Evolutionary conservation across 2,797 vertebrate species (phyloP), one percentile per base, ranked within the genome.

Genomic region (Syndactyla subalaris): DNA sequence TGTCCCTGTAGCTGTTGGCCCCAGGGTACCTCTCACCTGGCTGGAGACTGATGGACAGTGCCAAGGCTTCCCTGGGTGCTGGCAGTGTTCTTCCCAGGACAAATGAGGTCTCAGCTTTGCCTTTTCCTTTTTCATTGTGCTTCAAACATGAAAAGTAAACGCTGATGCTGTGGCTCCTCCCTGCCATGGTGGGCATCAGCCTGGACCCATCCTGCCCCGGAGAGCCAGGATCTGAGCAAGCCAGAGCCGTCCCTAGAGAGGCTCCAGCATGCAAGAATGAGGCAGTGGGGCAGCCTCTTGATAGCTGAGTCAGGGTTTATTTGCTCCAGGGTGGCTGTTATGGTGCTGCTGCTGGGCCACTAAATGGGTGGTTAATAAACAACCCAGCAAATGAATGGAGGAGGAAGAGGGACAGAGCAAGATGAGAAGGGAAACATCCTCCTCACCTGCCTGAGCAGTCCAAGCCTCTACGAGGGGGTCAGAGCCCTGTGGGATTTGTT

Each of bases 301-400:
- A 76, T 75, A 73, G 46, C 80, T 73, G 59, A 77, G 45, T 57
- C 75, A 68, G 78, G 77, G 32, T 10, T 76, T 52, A 23, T 59
- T 30, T 14, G 66, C 24, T 59, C 23, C 63, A 23, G 55, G 34
- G 67, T 41, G 84, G 54, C 46, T 73, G 34, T 29, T 85, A 10
- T 2, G 17, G 4, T 10, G 38, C 49, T 75, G 55, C 52, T 78
- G 32, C 41, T 0, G 0, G 66, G 24, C 24, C 55, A 51, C 22
- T 1, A 2, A 34, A 63, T 10, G 21, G 41, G 20, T 73, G n/a
- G 48, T 23, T 91, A 63, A 65, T 22, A 49, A 85, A 63, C 27
- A 71, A 38, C 66, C 23, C 7, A 14, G 65, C 48, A 84, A 57
- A 54, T 29, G 52, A 75, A 82, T 27, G 0, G 3, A 63, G 48